These are phyloP conservation scores for Campodea augens DNA, from an alignment of 1,140 invertebrate species.

Conservation along the genomic window DNA sequence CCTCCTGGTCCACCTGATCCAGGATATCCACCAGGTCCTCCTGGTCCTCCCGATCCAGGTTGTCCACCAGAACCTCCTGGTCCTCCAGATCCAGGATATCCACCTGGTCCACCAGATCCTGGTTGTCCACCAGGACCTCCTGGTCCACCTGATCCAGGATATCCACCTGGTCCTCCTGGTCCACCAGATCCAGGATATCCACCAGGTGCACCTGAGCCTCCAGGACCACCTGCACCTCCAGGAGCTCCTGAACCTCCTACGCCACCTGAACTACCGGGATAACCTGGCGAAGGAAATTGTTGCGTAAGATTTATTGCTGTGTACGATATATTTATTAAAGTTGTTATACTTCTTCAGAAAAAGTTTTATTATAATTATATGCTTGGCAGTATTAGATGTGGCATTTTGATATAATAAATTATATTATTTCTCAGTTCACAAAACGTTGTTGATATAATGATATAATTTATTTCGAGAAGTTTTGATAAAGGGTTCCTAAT, in stretches of 20 bases:
- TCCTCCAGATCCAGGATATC: constrained; percentile 3
- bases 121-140: neutral
- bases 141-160: neutral
- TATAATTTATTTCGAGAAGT: no score
- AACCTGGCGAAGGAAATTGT: no score
- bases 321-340: no score
- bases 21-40: neutral
- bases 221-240: constrained; percentile 6
- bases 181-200: neutral
- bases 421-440: no score
- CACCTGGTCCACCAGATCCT: neutral
- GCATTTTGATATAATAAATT: no score
- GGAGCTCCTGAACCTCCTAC: neutral
- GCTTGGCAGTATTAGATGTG: no score
- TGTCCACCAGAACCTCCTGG: neutral
- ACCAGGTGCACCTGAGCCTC: constrained; percentile 4
- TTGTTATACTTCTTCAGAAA: no score
- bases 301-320: no score
- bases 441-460: no score
- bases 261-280: neutral
- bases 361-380: no score
- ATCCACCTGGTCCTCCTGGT: constrained; percentile 3
- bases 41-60: neutral
- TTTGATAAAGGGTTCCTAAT: no score
- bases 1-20: neutral